These are phyloP conservation scores for Pongo pygmaeus DNA, from an alignment of 2,113 vertebrate genomes.

Conservation along the genomic window DNA sequence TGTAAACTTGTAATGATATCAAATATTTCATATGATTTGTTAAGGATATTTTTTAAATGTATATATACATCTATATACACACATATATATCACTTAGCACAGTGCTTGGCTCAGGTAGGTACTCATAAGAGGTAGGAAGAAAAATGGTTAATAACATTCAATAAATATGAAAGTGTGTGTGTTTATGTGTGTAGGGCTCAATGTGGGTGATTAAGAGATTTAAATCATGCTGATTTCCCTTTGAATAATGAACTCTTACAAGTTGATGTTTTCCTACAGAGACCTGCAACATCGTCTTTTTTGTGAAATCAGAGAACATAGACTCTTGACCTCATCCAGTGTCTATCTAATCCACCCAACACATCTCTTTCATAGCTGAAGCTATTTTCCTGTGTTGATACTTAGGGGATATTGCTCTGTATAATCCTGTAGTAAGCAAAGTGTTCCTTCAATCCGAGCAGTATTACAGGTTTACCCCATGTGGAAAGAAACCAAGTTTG, in stretches of 20 bases:
- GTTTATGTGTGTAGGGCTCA: neutral
- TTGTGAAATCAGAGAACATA: neutral
- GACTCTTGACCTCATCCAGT: neutral
- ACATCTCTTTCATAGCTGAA: neutral
- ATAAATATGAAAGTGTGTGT: neutral
- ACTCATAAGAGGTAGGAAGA: neutral
- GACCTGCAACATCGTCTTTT: neutral
- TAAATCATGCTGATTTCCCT: neutral
- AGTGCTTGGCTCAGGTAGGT: neutral
- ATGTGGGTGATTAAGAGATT: neutral
- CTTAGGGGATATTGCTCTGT: neutral
- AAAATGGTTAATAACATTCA: neutral
- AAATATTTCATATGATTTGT: neutral
- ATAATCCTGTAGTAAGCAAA: neutral
- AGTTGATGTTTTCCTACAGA: neutral
- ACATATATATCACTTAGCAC: neutral
- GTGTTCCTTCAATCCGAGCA: neutral
- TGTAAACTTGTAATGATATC: neutral
- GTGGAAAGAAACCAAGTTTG: neutral
- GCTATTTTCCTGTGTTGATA: neutral
- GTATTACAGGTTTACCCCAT: neutral
- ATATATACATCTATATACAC: neutral
- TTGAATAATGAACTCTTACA: slow-evolving; percentile 25
- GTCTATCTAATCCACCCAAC: neutral
- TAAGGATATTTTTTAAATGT: neutral